phyloP scores from a whole-genome alignment of 2,113 vertebrate species.

The Galbula dea region DNA sequence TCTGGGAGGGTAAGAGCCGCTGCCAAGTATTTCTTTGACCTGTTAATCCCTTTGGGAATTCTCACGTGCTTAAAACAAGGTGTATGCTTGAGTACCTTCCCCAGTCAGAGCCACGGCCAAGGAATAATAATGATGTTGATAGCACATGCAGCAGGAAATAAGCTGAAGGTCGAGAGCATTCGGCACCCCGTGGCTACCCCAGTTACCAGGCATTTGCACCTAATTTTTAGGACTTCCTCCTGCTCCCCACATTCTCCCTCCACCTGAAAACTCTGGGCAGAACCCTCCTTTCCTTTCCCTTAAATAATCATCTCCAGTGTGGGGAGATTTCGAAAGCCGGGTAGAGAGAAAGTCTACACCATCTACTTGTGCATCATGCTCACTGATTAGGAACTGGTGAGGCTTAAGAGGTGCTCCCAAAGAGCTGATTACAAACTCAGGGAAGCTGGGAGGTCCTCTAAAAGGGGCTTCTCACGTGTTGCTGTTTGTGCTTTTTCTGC shows the following conservation, averaged over 20 bases:
- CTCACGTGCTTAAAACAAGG: not conserved
- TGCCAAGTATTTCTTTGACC: not conserved
- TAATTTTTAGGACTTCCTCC: not conserved
- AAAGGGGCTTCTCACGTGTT: not conserved
- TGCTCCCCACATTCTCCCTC: not conserved
- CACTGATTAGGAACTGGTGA: conserved; percentile 1
- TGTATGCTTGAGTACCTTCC: conserved; percentile 6
- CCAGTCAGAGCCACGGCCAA: not conserved
- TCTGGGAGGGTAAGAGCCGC: not conserved
- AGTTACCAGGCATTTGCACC: not conserved
- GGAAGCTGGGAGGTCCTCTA: not conserved
- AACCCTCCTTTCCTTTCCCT: not conserved
- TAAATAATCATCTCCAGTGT: not conserved
- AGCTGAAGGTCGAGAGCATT: not conserved
- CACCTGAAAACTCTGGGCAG: not conserved
- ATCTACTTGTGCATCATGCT: not conserved
- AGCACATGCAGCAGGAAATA: not conserved
- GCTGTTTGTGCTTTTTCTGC: not conserved
- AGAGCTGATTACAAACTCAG: not conserved
- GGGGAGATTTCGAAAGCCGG: not conserved
- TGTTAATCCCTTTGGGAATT: conserved; percentile 21
- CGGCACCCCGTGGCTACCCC: not conserved
- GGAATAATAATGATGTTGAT: conserved; percentile 3
- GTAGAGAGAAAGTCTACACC: not conserved
- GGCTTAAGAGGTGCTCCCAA: not conserved